These are phyloP conservation scores for Rhagoletis pomonella DNA, from an alignment of 1,140 invertebrate genomes.

Conservation along the genomic window DNA sequence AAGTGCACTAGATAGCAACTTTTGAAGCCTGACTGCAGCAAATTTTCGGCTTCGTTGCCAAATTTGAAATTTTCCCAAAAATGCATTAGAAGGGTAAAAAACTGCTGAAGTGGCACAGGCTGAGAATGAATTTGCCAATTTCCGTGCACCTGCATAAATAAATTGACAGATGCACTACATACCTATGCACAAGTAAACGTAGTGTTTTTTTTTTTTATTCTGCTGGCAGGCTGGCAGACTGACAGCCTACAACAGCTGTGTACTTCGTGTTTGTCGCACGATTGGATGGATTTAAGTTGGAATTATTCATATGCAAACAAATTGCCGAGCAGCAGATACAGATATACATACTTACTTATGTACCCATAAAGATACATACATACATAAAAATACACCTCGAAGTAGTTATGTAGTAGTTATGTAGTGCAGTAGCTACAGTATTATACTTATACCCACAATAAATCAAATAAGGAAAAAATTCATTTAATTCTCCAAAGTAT, in stretches of 20 bases:
- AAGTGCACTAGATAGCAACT: not conserved
- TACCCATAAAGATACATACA: not conserved
- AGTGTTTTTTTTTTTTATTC: not conserved
- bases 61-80: conserved; percentile 5
- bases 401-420: no score
- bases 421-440: no score
- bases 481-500: no score
- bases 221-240: not conserved
- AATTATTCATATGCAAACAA: not conserved
- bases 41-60: conserved; percentile 26
- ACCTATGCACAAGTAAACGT: not conserved
- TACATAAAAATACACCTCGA: no score
- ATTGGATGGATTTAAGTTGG: not conserved
- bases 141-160: not conserved
- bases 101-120: not conserved
- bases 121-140: conserved; percentile 4
- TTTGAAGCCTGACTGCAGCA: conserved; percentile 10
- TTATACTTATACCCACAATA: no score
- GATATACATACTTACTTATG: no score
- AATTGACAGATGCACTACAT: no score
- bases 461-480: no score
- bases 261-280: no score
- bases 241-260: no score
- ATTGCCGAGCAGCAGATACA: no score
- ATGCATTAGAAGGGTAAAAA: not conserved